These are phyloP conservation scores for Gadopsis marmoratus DNA, from an alignment of 2,797 vertebrate genomes.

Conservation along the genomic window DNA sequence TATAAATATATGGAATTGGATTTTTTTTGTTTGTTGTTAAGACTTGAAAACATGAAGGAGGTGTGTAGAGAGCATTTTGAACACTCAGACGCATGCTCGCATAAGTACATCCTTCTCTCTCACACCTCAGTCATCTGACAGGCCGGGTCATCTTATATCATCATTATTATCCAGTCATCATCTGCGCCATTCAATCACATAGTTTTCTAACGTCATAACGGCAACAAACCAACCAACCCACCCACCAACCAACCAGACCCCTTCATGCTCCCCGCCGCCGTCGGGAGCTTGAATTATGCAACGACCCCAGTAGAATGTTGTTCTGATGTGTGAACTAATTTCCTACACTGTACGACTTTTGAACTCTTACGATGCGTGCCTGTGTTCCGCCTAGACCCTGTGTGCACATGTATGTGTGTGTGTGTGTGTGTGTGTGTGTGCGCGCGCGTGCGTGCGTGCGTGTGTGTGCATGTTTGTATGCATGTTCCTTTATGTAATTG, in stretches of 20 bases:
- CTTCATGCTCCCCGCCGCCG: slow-evolving; percentile 82
- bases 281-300: slow-evolving; percentile 88
- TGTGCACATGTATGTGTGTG: slow-evolving; percentile 48
- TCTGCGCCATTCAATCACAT: slow-evolving; percentile 64
- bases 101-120: slow-evolving; percentile 75
- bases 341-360: slow-evolving; percentile 85
- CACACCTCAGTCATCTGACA: slow-evolving; percentile 77
- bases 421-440: slow-evolving; percentile 22
- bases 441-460: slow-evolving; percentile 16
- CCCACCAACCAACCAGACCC: slow-evolving; percentile 79
- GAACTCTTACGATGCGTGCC: slow-evolving; percentile 79
- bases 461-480: slow-evolving; percentile 61
- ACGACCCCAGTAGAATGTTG: slow-evolving; percentile 89
- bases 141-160: slow-evolving; percentile 70
- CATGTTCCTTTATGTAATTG: slow-evolving; percentile 65
- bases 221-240: slow-evolving; percentile 66
- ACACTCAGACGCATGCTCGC: slow-evolving; percentile 79
- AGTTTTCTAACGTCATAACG: slow-evolving; percentile 70
- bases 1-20: slow-evolving; percentile 83
- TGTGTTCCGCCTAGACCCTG: slow-evolving; percentile 80
- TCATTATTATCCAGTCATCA: slow-evolving; percentile 65
- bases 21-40: slow-evolving; percentile 82
- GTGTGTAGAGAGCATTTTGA: slow-evolving; percentile 80
- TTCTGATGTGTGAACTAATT: slow-evolving; percentile 86
- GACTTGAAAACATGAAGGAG: slow-evolving; percentile 84